Conservation (phyloP, 2,113 vertebrate genomes). For the Ranitomeya imitator region DNA sequence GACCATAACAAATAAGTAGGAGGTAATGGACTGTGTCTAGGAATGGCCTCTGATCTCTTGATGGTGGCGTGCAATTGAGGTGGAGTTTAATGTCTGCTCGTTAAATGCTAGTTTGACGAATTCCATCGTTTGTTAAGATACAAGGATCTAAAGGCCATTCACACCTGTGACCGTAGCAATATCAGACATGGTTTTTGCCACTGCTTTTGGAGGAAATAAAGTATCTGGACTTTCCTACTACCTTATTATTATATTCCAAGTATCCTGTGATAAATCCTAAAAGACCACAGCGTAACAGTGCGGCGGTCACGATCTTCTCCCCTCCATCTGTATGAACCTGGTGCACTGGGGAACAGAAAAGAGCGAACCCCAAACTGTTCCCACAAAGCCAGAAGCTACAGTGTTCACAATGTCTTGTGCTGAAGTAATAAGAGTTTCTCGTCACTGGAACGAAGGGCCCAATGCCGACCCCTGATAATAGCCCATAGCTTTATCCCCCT, state of each 20-base stretch:
- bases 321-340: neutral
- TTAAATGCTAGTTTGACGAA: neutral
- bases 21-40: constrained; percentile 23
- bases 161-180: too few species aligned
- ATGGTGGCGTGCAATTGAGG: neutral
- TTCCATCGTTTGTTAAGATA: neutral
- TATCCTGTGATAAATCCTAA: neutral
- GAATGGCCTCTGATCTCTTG: neutral
- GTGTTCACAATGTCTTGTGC: too few species aligned
- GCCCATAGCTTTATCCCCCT: too few species aligned
- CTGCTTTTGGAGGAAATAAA: neutral
- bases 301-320: neutral
- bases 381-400: too few species aligned
- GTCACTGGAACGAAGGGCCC: too few species aligned
- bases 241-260: neutral
- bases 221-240: neutral
- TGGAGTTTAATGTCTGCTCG: neutral
- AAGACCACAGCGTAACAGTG: neutral
- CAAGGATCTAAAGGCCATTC: too few species aligned
- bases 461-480: too few species aligned
- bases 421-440: too few species aligned
- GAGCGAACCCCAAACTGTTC: too few species aligned
- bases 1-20: constrained; percentile 13
- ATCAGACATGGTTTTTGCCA: neutral
- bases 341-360: too few species aligned